phyloP scores from a whole-genome alignment of 1,140 invertebrate genomes.

The Streblospio benedicti region DNA sequence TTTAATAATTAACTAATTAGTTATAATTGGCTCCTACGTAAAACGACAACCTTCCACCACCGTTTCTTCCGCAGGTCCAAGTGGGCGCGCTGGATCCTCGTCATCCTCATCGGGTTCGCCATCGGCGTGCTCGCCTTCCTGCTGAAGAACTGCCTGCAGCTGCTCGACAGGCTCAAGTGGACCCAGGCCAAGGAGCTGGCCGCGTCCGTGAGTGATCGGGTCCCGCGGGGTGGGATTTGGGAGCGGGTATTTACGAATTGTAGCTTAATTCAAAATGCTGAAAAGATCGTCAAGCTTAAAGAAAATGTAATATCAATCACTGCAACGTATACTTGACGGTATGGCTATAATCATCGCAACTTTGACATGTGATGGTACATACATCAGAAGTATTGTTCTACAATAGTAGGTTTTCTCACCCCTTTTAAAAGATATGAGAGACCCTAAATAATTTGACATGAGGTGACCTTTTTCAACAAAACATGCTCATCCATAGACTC shows the following conservation, averaged over 20 bases:
- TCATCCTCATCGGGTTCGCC: slow-evolving; percentile 9
- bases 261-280: neutral
- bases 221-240: neutral
- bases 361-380: neutral
- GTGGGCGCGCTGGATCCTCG: slow-evolving; percentile 6
- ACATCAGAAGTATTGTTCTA: neutral
- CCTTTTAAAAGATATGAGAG: neutral
- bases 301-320: neutral
- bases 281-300: neutral
- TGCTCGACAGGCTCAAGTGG: slow-evolving; percentile 4
- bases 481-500: neutral
- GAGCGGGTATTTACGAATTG: neutral
- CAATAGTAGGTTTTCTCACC: neutral
- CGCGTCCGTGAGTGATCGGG: neutral
- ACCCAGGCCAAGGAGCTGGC: neutral
- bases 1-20: neutral
- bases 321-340: no score
- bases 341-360: no score
- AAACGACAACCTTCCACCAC: no score
- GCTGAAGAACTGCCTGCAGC: slow-evolving; percentile 8
- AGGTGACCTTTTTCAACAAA: neutral
- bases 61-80: no score
- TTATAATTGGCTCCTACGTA: no score
- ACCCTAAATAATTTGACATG: neutral
- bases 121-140: slow-evolving; percentile 6